Percentiles rank a stretch among this genome's conserved stretches.
phyloP scores from a whole-genome alignment of 2,797 vertebrate species.

The Buphagus erythrorhynchus region DNA sequence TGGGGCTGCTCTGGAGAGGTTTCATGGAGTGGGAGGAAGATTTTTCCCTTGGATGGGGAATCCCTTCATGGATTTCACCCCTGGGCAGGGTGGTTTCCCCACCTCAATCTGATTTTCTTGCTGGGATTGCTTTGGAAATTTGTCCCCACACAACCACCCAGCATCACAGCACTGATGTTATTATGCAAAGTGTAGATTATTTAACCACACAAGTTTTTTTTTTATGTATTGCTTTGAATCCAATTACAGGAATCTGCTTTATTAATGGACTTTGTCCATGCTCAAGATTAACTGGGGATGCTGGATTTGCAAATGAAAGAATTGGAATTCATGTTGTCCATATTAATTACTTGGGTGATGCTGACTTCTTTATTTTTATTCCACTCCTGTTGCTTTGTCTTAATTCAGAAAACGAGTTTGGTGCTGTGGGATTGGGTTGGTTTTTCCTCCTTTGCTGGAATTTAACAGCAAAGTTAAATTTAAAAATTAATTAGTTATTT shows the following conservation, averaged over 20 bases:
- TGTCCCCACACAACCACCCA: not conserved
- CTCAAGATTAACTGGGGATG: not conserved
- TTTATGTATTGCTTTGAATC: not conserved
- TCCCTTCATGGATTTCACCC: not conserved
- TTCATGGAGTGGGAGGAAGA: not conserved
- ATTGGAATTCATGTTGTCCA: not conserved
- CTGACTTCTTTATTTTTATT: not conserved
- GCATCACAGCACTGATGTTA: not conserved
- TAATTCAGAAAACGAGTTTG: not conserved
- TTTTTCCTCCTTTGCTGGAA: not conserved
- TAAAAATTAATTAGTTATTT: too few relatives aligned
- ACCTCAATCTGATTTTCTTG: not conserved
- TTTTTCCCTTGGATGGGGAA: not conserved
- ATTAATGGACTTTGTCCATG: conserved; percentile 25
- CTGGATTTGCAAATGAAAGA: conserved; percentile 52
- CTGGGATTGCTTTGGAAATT: not conserved
- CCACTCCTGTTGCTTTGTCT: not conserved
- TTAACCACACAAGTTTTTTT: not conserved
- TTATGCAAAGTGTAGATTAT: not conserved
- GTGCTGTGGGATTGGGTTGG: not conserved
- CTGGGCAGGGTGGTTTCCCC: not conserved
- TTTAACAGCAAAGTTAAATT: not conserved
- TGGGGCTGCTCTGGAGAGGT: not conserved
- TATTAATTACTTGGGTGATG: not conserved
- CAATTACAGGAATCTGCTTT: not conserved